A percentile compares a stretch with the other conserved stretches of the same genome.
phyloP scores from a whole-genome alignment of 1,140 invertebrate species.

The Geopemphigus sp. region DNA sequence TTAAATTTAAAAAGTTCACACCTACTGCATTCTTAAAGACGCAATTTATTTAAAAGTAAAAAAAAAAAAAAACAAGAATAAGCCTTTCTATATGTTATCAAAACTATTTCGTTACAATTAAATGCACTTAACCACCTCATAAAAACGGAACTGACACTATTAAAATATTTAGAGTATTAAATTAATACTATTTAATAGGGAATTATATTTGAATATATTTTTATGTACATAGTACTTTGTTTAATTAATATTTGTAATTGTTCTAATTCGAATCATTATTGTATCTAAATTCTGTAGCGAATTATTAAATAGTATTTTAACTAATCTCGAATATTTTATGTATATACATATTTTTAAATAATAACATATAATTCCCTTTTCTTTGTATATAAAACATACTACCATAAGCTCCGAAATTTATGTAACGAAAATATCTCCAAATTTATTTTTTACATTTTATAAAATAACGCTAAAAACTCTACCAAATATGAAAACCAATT shows the following conservation, averaged over 20 bases:
- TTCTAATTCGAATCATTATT: too few relatives aligned
- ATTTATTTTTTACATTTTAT: not conserved
- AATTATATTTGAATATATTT: too few relatives aligned
- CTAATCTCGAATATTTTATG: not conserved
- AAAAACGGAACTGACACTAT: too few relatives aligned
- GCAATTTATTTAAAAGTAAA: not conserved
- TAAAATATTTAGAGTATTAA: too few relatives aligned
- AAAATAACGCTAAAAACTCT: too few relatives aligned
- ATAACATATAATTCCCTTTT: not conserved
- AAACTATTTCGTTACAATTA: conserved; percentile 17
- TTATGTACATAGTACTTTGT: too few relatives aligned
- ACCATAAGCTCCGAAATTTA: not conserved
- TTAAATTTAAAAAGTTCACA: too few relatives aligned
- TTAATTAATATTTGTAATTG: too few relatives aligned
- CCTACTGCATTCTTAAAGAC: too few relatives aligned
- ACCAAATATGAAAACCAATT: too few relatives aligned
- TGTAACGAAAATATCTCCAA: not conserved
- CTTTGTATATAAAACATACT: not conserved
- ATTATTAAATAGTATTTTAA: not conserved
- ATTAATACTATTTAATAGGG: conserved; percentile 21
- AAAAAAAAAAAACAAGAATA: not conserved
- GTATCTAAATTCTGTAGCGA: too few relatives aligned
- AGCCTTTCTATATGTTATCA: conserved; percentile 2
- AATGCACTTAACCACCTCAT: conserved; percentile 29
- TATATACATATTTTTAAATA: not conserved